Base-by-base conservation (phyloP, 2,113 vertebrate genomes). In the Triplophysa dalaica region DNA sequence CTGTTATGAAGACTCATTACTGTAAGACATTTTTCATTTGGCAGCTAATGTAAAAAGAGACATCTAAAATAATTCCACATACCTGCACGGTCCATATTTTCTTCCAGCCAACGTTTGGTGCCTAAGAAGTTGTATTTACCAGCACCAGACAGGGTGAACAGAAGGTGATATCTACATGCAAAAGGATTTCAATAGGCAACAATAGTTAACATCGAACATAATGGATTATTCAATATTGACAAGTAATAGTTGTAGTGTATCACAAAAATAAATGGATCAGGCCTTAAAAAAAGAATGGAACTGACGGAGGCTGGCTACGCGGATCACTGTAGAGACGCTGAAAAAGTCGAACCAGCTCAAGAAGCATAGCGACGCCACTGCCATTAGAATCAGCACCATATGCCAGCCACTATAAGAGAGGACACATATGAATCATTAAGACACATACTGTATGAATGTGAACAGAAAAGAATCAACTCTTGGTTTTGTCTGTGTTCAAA, bases 301-400 rank as follows among this genome's bases (percentile, higher is more conserved):
- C 92, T 90, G 67, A 94, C 93, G 70, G 84, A 10, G 92, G 88
- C 78, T 88, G 89, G 80, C 86, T 94, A 64, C 86, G 86, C 0
- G 88, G 68, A 60, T 85, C 88, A 0, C 87, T 90, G 24, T 91
- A 93, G 33, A 94, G 90, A 26, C 84, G 87, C 24, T 92, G 91
- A 79, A 94, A 94, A 24, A 94, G 90, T 24, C 93, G 89, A 0
- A 83, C 88, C 83, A 94, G 81, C 76, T 94, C 93, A 17, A 94
- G 81, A 38, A 94, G 86, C 56, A 92, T 84, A 43, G 85, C 80
- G 52, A 94, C 92, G 0, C 93, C 93, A 48, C 93, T 92, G 38
- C 86, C 93, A 33, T 94, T 94, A 8, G 93, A 94, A 81, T 94
- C 93, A 0, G 93, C 93, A 26, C 93, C 93, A 58, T 90, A 92